phyloP scores from a whole-genome alignment of 2,797 vertebrate species.

The Lepilemur ruficaudatus region DNA sequence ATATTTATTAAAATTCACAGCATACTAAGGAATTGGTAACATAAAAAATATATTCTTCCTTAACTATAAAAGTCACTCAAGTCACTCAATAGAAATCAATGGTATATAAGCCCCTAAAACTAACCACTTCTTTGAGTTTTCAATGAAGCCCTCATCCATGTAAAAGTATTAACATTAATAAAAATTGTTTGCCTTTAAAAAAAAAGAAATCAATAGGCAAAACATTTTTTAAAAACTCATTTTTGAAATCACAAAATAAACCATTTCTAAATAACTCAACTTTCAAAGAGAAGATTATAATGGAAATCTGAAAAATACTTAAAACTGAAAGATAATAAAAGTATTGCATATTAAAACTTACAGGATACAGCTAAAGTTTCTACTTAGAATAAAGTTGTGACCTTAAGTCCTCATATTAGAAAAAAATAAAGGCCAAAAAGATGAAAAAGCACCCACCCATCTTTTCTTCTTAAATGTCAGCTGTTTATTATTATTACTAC shows the following conservation, averaged over 20 bases:
- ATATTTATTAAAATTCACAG: background rate
- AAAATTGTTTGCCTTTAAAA: background rate
- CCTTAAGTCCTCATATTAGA: background rate
- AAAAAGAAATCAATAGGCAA: background rate
- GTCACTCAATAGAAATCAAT: constrained; percentile 3
- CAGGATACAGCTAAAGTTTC: background rate
- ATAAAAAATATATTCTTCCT: background rate
- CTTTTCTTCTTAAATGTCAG: too few species aligned
- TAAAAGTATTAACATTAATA: constrained; percentile 22
- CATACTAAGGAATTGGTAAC: background rate
- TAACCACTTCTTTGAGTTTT: background rate
- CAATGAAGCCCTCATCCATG: background rate
- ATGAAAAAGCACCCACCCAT: background rate
- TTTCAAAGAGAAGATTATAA: background rate
- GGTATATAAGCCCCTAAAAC: background rate
- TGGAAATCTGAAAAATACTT: background rate
- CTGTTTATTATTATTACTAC: too few species aligned
- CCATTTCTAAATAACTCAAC: background rate
- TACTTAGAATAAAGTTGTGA: background rate
- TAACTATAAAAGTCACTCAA: background rate
- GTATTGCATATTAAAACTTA: background rate
- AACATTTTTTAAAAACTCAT: background rate
- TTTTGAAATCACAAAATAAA: constrained; percentile 28
- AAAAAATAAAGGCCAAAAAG: background rate
- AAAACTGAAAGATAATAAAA: background rate